Evolutionary conservation across 2,888 invertebrate genomes (phyloP), one percentile per base, ranked within the genome.

Genomic region (Omphaloscelis lunosa): DNA sequence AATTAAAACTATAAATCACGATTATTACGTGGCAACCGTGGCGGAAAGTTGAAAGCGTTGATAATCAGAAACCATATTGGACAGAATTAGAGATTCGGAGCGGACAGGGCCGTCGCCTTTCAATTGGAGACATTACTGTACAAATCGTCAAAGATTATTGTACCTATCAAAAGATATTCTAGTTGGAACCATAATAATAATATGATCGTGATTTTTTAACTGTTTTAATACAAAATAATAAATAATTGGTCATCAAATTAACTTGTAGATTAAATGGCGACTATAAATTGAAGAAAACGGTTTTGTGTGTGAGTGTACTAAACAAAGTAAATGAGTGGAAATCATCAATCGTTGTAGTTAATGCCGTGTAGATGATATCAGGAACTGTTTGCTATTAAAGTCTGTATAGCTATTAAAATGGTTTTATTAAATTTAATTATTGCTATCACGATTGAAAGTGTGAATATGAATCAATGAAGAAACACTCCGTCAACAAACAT

Each of bases 1-100:
- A 88, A 88, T 88, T 79, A 79, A 82, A 85, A 69, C 77, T 71
- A 89, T 89, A 86, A 86, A 89, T 88, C 88, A 83, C 68, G 71
- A 83, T 85, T 79, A 81, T 84, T 27, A 51, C 70, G 39, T 82
- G 87, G 71, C 89, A 86, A 51, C 75, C 88, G 78, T 82, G 77
- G 53, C 86, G 83, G 65, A 76, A 68, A 79, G 77, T 80, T 65
- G 88, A 89, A 89, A 88, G 89, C 89, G 89, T 89, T 83, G 72
- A 85, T 84, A 86, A 88, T 88, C 77, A 51, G 56, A 59, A 84
- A 82, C 82, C 79, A 79, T 85, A 84, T 78, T 82, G 82, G 58
- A 80, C 66, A 62, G 78, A 84, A 59, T 66, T 41, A 78, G 72
- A 75, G 78, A 80, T 75, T 80, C 34, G 72, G 75, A 84, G 82